phyloP scores from a whole-genome alignment of 2,113 vertebrate species.

The Dicrurus megarhynchus region DNA sequence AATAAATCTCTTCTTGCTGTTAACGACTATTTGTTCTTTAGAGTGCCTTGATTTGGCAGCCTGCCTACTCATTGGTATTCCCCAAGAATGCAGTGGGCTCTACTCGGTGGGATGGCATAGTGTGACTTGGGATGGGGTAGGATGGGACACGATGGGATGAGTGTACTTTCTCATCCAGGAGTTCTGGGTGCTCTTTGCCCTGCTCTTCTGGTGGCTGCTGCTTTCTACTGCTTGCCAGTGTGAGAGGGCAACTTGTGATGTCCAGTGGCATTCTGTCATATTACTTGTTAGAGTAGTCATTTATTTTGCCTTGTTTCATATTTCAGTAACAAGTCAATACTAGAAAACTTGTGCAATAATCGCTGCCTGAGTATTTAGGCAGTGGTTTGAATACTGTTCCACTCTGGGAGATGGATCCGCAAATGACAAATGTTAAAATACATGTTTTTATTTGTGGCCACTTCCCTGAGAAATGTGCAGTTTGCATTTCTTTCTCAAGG shows the following conservation, averaged over 20 bases:
- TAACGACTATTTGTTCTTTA: background rate
- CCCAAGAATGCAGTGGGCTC: background rate
- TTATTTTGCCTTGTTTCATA: background rate
- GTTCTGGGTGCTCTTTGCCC: background rate
- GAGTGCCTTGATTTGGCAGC: background rate
- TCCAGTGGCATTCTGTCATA: background rate
- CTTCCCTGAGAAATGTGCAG: constrained; percentile 31
- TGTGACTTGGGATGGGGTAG: background rate
- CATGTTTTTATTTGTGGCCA: background rate
- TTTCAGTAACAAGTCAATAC: background rate
- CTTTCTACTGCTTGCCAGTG: background rate
- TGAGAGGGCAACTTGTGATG: background rate
- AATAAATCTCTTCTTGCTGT: background rate
- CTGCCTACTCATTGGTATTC: background rate
- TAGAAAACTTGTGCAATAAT: background rate
- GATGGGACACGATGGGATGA: background rate
- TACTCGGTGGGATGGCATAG: background rate
- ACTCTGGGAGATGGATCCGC: background rate
- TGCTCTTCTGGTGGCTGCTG: background rate
- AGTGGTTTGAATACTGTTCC: background rate
- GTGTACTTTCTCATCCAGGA: background rate
- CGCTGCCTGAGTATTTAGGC: background rate
- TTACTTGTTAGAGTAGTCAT: background rate
- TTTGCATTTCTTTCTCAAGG: constrained; percentile 43
- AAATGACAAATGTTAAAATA: background rate